Conservation (phyloP, 2,113 vertebrate species). For the Hepsetus odoe region DNA sequence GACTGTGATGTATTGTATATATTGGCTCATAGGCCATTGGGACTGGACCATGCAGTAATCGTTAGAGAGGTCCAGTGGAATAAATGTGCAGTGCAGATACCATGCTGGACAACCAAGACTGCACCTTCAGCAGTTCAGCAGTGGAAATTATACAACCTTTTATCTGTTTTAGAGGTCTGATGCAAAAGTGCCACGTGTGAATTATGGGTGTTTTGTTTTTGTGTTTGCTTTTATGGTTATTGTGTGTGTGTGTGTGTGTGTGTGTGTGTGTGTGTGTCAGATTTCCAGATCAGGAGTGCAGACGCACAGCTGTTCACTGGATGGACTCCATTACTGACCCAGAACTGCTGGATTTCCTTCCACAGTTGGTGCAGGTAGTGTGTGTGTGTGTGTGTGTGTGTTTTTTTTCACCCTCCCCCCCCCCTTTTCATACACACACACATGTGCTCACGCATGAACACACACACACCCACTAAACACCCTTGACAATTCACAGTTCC, state of each 20-base stretch:
- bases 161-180: background rate
- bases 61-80: slow-evolving; percentile 24
- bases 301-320: slow-evolving; percentile 92
- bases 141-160: background rate
- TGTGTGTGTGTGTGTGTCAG: slow-evolving; percentile 64
- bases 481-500: too few relatives aligned
- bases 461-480: too few relatives aligned
- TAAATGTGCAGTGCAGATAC: slow-evolving; percentile 11
- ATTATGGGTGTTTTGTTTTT: background rate
- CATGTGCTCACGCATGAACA: too few relatives aligned
- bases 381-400: background rate
- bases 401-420: slow-evolving; percentile 51
- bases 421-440: too few relatives aligned
- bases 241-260: background rate
- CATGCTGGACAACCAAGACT: background rate
- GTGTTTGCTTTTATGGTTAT: background rate
- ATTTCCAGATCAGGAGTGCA: slow-evolving; percentile 94
- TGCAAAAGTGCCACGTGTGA: background rate
- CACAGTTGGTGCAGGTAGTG: slow-evolving; percentile 93
- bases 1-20: background rate
- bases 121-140: background rate
- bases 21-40: slow-evolving; percentile 6
- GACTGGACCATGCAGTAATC: slow-evolving; percentile 26
- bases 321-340: slow-evolving; percentile 91
- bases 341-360: slow-evolving; percentile 93